Evolutionary conservation across 2,797 vertebrate genomes (phyloP).

Genomic region (Parauchenoglanis ngamensis): DNA sequence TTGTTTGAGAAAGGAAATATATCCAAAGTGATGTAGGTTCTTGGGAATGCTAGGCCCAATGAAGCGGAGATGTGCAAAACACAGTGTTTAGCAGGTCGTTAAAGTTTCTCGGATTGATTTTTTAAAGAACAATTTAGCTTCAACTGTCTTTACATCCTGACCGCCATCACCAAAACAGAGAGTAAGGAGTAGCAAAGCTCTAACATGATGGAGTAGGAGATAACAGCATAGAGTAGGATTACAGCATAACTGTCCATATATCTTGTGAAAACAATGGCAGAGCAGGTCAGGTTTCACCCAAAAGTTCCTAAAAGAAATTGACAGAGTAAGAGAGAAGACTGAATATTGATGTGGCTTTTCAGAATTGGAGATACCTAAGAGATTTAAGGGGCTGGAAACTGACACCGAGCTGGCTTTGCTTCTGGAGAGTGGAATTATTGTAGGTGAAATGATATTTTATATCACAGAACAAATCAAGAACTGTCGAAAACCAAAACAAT

Average conservation of each 20-base stretch:
- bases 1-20: conserved; percentile 46
- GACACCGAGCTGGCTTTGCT: not conserved
- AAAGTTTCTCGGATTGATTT: not conserved
- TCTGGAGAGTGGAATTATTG: not conserved
- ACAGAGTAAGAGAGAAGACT: not conserved
- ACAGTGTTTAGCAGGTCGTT: conserved; percentile 12
- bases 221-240: not conserved
- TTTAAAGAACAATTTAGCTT: not conserved
- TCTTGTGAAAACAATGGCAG: not conserved
- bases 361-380: not conserved
- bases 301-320: not conserved
- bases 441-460: not conserved
- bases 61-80: conserved; percentile 10
- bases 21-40: conserved; percentile 32
- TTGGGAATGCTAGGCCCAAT: conserved; percentile 32
- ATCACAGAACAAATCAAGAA: not conserved
- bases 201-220: not conserved
- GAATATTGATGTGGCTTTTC: not conserved
- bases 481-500: not conserved
- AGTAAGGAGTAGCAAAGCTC: not conserved
- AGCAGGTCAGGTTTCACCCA: not conserved
- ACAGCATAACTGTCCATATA: not conserved
- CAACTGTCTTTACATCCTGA: not conserved
- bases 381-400: not conserved
- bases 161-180: not conserved